Conservation (phyloP, 2,113 vertebrate species). For the Zapus hudsonius region DNA sequence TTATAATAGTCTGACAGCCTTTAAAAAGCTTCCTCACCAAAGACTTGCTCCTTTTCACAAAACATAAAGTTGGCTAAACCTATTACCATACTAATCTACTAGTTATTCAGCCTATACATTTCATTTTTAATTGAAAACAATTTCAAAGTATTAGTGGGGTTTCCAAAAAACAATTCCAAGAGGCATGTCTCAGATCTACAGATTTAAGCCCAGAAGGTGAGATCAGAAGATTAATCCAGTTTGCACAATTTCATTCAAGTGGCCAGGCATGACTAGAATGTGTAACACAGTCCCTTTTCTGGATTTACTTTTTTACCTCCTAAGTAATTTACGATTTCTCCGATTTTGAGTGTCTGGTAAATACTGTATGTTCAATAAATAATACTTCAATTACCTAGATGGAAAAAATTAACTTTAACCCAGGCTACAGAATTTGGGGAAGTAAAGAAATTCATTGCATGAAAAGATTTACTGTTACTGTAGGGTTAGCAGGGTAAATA, state of each 20-base stretch:
- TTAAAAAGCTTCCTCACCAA: constrained; percentile 62
- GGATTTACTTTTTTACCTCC: not conserved
- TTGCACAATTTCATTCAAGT: not conserved
- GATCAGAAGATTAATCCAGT: not conserved
- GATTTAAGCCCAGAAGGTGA: not conserved
- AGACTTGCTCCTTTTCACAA: not conserved
- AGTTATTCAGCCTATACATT: not conserved
- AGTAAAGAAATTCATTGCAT: not conserved
- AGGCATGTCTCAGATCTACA: not conserved
- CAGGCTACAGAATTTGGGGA: not conserved
- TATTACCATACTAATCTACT: not conserved
- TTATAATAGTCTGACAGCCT: not conserved
- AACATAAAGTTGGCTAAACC: not conserved
- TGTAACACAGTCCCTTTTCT: not conserved
- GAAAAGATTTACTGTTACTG: not conserved
- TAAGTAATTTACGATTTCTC: not conserved
- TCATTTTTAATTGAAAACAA: constrained; percentile 48
- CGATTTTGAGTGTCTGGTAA: not conserved
- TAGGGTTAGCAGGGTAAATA: not conserved
- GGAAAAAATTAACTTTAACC: not conserved
- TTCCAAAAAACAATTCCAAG: constrained; percentile 32
- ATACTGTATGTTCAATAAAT: not conserved
- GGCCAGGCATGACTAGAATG: not conserved
- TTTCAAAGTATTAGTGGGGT: not conserved
- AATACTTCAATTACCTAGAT: not conserved